These are phyloP conservation scores for Folsomia manolachei DNA, from an alignment of 2,888 invertebrate genomes.

Conservation along the genomic window DNA sequence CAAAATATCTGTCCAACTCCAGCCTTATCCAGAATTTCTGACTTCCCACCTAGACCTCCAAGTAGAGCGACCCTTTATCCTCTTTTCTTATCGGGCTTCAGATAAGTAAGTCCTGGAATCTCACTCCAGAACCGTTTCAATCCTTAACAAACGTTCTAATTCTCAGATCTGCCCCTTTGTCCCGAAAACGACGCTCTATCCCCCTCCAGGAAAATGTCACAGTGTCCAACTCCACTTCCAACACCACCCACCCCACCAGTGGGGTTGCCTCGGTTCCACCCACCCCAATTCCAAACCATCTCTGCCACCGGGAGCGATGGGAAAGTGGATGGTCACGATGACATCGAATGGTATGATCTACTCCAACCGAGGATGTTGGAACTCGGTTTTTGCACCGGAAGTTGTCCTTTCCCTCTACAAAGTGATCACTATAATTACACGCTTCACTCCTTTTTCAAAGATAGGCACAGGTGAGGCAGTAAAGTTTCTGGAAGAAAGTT, in stretches of 20 bases:
- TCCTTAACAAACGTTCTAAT: no score
- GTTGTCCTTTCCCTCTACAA: constrained; percentile 35
- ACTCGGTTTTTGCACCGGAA: constrained; percentile 40
- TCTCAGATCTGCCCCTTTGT: no score
- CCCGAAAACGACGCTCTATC: neutral
- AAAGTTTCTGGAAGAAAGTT: neutral
- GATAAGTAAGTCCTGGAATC: no score
- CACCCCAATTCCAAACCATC: neutral
- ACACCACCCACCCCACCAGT: no score
- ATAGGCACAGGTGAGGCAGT: constrained; percentile 32
- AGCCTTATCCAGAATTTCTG: neutral
- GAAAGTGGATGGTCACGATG: constrained; percentile 16
- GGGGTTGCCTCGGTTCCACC: no score
- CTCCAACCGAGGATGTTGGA: constrained; percentile 28
- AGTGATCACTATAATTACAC: constrained; percentile 34
- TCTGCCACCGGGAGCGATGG: constrained; percentile 27
- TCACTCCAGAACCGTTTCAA: no score
- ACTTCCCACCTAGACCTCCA: constrained; percentile 30
- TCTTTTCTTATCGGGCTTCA: constrained; percentile 21
- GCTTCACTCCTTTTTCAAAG: constrained; percentile 32
- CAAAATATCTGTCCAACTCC: neutral
- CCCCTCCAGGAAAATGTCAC: neutral
- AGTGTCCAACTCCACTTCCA: neutral
- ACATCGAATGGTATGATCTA: constrained; percentile 29
- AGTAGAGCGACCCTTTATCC: constrained; percentile 30